Evolutionary conservation across 2,888 invertebrate species (phyloP), one percentile per base, ranked within the genome.

Genomic region (Geotrupes spiniger): DNA sequence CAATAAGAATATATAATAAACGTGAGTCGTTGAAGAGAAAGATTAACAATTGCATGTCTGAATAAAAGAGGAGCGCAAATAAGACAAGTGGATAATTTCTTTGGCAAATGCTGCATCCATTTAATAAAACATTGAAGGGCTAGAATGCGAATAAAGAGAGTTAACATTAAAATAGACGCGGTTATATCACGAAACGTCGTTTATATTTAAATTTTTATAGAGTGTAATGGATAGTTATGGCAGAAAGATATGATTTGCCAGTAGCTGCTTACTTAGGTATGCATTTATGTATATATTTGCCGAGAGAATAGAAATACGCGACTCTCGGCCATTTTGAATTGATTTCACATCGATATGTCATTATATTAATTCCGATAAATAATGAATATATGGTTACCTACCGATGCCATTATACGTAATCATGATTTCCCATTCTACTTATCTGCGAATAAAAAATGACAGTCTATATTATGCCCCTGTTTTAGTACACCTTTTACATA

Each of bases 11-110:
- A 57, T 56, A 56, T 57, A 59, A 59, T 57, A 57, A 56, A 56
- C 56, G 59, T 49, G 54, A 52, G 49, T 52, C 49, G 53, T 44
- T 46, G 25, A 54, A 56, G 58, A 63, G 63, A 60, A 61, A 64
- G 64, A 64, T 64, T 64, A 64, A 64, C 64, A 64, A 65, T 66
- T 63, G 64, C 61, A 63, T 63, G 64, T 61, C 61, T 63, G 64
- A 61, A 63, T 63, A 63, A 58, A 56, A 63, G 62, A 64, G 57
- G 57, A 62, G 56, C 54, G 63, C 64, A 68, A 68, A 67, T 65
- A 67, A 65, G 64, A 64, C 68, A 65, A 68, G 68, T 68, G 63
- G 68, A 67, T 68, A 67, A 68, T 68, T 68, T 67, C 66, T 67
- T 67, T 64, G 62, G 66, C 64, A 68, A 67, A 68, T 66, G 67